Percentiles rank a stretch among this genome's conserved stretches.
Conservation (phyloP, 2,113 vertebrate genomes). For the Tautogolabrus adspersus region DNA sequence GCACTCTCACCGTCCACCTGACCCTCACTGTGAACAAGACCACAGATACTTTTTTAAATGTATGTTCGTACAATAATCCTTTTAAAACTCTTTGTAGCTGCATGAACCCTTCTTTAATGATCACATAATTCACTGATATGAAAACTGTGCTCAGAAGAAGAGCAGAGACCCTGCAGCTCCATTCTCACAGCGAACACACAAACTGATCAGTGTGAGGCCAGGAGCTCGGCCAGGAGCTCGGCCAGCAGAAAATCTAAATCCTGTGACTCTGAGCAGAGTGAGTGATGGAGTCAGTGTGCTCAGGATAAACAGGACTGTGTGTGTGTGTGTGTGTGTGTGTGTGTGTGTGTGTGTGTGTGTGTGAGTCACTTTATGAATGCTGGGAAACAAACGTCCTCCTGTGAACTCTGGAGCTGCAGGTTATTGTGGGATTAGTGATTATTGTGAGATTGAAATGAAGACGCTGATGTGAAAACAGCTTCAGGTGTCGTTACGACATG, state of each 20-base stretch:
- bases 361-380: background rate
- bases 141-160: background rate
- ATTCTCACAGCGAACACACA: background rate
- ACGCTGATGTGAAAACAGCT: background rate
- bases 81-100: too few species aligned
- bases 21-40: too few species aligned
- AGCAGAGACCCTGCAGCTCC: too few species aligned
- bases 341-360: background rate
- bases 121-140: background rate
- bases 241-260: constrained; percentile 32
- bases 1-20: too few species aligned
- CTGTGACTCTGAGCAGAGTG: constrained; percentile 29
- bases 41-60: too few species aligned
- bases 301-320: background rate
- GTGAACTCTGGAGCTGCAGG: background rate
- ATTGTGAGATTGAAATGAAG: background rate
- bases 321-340: constrained; percentile 1
- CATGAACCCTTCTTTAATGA: too few species aligned
- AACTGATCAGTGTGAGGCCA: constrained; percentile 11
- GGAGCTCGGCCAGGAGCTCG: background rate
- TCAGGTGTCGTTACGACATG: too few species aligned
- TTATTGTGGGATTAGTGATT: background rate
- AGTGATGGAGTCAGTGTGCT: background rate
- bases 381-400: background rate
- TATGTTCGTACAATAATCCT: background rate